These are phyloP conservation scores for Lasioglossum lativentre DNA, from an alignment of 2,888 invertebrate genomes.

Conservation along the genomic window DNA sequence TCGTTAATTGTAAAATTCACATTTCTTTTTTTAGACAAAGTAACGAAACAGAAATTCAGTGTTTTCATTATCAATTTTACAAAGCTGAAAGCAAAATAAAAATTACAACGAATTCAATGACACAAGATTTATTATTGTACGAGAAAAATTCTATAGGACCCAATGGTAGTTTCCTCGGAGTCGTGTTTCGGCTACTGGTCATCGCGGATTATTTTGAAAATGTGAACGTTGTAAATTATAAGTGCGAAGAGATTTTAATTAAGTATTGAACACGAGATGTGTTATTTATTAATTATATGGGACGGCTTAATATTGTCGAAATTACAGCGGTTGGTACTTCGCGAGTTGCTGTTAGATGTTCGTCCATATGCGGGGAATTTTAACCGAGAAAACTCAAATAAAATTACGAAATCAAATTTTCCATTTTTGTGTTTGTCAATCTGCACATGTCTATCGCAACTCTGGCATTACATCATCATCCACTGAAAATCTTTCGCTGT, in stretches of 20 bases:
- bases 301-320: slow-evolving; percentile 3
- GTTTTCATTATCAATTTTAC: background rate
- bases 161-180: too few species aligned
- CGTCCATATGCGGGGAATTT: background rate
- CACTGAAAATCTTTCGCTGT: background rate
- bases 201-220: background rate
- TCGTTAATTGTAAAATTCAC: background rate
- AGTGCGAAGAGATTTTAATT: background rate
- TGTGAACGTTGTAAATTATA: background rate
- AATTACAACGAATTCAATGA: background rate
- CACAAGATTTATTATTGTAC: background rate
- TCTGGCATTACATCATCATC: background rate
- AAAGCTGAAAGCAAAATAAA: background rate
- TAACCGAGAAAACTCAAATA: background rate
- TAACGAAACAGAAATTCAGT: background rate
- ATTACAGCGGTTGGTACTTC: background rate
- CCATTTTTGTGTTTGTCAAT: background rate
- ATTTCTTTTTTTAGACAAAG: background rate
- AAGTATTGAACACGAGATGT: background rate
- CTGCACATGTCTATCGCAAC: background rate
- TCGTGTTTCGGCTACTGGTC: background rate
- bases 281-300: background rate
- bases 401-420: background rate
- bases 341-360: slow-evolving; percentile 24
- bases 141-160: background rate